phyloP scores from a whole-genome alignment of 2,797 vertebrate genomes.

The Morus bassanus region DNA sequence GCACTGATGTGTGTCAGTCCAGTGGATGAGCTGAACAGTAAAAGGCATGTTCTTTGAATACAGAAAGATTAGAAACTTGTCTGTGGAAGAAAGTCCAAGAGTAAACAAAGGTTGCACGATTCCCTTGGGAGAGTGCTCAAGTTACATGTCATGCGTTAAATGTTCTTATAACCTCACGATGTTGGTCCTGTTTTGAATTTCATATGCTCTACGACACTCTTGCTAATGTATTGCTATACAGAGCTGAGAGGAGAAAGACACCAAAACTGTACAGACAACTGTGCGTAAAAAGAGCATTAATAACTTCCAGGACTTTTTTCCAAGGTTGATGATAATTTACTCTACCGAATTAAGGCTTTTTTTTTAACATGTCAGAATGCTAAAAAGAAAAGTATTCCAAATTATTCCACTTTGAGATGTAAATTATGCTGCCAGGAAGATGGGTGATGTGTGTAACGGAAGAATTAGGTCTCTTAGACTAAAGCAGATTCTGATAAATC shows the following conservation, averaged over 20 bases:
- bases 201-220: not conserved
- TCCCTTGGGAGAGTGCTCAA: not conserved
- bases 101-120: not conserved
- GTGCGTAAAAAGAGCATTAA: not conserved
- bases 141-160: not conserved
- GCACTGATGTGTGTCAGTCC: not conserved
- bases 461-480: conserved; percentile 2
- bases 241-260: not conserved
- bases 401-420: not conserved
- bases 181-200: not conserved
- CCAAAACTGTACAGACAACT: not conserved
- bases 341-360: not conserved
- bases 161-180: not conserved
- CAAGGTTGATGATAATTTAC: conserved; percentile 13
- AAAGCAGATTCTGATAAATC: conserved; percentile 3
- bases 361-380: not conserved
- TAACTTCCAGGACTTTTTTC: not conserved
- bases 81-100: not conserved
- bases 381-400: conserved; percentile 29
- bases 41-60: not conserved
- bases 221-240: not conserved
- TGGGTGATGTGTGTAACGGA: not conserved
- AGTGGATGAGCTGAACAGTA: not conserved
- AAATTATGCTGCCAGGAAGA: conserved; percentile 29
- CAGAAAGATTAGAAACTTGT: not conserved